Evolutionary conservation across 2,113 vertebrate species (phyloP).

Genomic region (Mobula hypostoma): DNA sequence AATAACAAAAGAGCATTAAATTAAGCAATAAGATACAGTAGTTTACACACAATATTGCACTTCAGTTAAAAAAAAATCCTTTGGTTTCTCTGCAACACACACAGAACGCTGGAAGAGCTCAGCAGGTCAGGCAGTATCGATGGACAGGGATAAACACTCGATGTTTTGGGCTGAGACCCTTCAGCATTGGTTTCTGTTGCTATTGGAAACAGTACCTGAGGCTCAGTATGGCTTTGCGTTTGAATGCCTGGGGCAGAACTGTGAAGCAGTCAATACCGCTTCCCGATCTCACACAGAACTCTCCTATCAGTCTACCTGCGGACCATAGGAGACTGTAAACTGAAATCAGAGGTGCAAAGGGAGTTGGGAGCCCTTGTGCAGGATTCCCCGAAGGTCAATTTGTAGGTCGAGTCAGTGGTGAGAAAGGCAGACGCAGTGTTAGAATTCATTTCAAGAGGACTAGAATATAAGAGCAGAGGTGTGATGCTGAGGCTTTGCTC

Average conservation of each 20-base stretch:
- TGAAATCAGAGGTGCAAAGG: background rate
- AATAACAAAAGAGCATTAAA: background rate
- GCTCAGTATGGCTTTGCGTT: background rate
- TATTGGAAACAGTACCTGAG: background rate
- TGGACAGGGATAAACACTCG: too few relatives aligned
- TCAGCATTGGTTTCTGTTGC: too few relatives aligned
- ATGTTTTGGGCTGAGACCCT: too few relatives aligned
- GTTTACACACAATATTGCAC: constrained; percentile 11
- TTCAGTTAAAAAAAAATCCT: background rate
- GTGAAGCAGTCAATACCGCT: background rate
- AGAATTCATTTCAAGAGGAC: too few relatives aligned
- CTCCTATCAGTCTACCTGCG: background rate
- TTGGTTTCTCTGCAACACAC: background rate
- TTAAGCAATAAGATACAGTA: constrained; percentile 26
- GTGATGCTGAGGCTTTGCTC: too few relatives aligned
- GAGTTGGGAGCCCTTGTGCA: too few relatives aligned
- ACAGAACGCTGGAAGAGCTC: too few relatives aligned
- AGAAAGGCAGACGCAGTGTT: too few relatives aligned
- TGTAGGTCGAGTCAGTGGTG: too few relatives aligned
- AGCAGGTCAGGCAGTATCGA: too few relatives aligned
- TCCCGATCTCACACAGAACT: background rate
- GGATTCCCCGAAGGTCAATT: too few relatives aligned
- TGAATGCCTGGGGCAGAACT: background rate
- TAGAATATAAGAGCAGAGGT: too few relatives aligned
- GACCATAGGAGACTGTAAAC: background rate